phyloP scores from a whole-genome alignment of 2,797 vertebrate species.

The Bovichtus variegatus region DNA sequence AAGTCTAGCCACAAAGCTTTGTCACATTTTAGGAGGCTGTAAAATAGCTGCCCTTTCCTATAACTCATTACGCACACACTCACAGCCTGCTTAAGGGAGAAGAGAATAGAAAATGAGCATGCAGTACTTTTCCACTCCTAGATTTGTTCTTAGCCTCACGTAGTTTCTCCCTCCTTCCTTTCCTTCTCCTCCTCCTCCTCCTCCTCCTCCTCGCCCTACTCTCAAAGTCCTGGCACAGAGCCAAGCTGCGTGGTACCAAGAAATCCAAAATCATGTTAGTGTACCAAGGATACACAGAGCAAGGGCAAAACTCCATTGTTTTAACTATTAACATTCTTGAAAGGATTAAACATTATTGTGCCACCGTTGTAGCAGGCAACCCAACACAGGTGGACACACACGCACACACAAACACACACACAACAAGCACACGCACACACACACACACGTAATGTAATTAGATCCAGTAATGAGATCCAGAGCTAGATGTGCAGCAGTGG shows the following conservation, averaged over 20 bases:
- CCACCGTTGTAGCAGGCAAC: constrained; percentile 3
- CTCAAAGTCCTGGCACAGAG: constrained; percentile 59
- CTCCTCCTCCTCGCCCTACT: constrained; percentile 4
- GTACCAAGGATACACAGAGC: constrained; percentile 40
- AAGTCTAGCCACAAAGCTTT: neutral
- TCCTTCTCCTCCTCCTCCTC: constrained; percentile 13
- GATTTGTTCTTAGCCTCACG: constrained; percentile 60
- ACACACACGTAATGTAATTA: constrained; percentile 28
- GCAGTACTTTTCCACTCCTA: constrained; percentile 84
- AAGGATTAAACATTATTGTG: constrained; percentile 34
- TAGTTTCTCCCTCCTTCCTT: constrained; percentile 48
- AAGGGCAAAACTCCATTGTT: constrained; percentile 34
- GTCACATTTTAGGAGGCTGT: constrained; percentile 1
- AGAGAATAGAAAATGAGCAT: constrained; percentile 20
- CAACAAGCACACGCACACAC: neutral
- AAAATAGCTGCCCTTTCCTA: constrained; percentile 33
- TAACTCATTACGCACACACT: neutral
- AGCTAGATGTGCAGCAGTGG: constrained; percentile 49
- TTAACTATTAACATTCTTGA: constrained; percentile 31
- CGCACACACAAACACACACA: neutral
- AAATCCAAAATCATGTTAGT: constrained; percentile 56
- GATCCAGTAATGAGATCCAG: constrained; percentile 41
- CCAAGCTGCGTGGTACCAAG: constrained; percentile 66
- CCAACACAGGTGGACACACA: constrained; percentile 20
- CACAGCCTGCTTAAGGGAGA: constrained; percentile 16